Evolutionary conservation across 1,140 invertebrate genomes (phyloP).

Genomic region (Diabrotica virgifera): DNA sequence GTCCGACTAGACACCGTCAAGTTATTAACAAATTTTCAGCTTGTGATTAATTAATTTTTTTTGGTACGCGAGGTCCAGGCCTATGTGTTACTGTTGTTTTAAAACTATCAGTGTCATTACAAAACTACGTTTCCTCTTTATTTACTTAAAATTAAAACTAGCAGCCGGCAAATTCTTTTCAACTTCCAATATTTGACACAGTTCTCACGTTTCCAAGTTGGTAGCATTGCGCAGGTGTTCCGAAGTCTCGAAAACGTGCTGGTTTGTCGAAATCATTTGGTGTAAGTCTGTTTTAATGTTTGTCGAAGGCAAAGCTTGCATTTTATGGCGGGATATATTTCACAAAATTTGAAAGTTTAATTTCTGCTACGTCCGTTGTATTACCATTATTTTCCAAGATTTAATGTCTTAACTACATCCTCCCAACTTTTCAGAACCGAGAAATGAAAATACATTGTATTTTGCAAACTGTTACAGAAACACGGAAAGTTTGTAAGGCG

Average conservation of each 20-base stretch:
- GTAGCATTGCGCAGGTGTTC: not conserved
- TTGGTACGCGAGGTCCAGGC: no score
- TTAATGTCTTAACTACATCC: not conserved
- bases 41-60: no score
- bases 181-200: not conserved
- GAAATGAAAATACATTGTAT: conserved; percentile 3
- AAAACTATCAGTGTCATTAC: no score
- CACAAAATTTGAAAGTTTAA: conserved; percentile 3
- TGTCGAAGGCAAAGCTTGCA: not conserved
- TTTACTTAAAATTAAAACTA: no score
- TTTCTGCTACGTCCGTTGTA: not conserved
- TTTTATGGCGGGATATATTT: conserved; percentile 2
- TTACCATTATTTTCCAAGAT: not conserved
- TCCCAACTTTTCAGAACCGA: not conserved
- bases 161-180: not conserved
- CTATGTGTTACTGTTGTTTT: no score
- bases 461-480: not conserved
- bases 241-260: not conserved
- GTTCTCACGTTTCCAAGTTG: not conserved
- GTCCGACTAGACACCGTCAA: no score
- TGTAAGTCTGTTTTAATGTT: conserved; percentile 2
- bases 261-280: not conserved
- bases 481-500: not conserved
- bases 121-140: no score
- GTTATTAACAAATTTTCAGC: no score